Percentiles rank a stretch among this genome's conserved stretches.
These are phyloP conservation scores for Sorex maritimensis DNA, from an alignment of 2,797 vertebrate species.

Conservation along the genomic window DNA sequence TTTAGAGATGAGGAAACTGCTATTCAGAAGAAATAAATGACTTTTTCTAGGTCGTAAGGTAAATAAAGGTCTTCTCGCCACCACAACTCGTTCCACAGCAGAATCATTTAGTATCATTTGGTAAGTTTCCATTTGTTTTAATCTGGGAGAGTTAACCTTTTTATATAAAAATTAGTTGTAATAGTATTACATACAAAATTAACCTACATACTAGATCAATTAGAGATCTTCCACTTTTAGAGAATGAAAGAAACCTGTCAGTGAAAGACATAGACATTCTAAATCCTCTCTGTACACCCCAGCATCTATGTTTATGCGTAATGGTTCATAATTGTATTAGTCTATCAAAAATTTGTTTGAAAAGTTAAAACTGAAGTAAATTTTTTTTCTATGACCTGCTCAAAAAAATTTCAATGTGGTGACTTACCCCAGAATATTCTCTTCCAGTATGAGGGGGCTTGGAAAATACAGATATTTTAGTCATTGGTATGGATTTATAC, in stretches of 20 bases:
- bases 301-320: background rate
- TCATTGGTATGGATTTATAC: too few species aligned
- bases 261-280: background rate
- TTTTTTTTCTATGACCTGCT: too few species aligned
- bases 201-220: background rate
- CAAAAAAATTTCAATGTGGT: too few species aligned
- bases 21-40: background rate
- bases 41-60: background rate
- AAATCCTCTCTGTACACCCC: background rate
- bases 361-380: too few species aligned
- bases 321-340: too few species aligned
- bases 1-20: background rate
- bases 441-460: too few species aligned
- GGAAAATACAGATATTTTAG: too few species aligned
- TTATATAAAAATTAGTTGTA: background rate
- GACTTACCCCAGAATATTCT: too few species aligned
- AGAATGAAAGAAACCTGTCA: background rate
- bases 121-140: background rate
- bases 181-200: background rate
- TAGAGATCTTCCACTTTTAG: background rate
- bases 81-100: background rate
- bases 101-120: background rate
- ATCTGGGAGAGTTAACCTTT: background rate
- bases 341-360: too few species aligned
- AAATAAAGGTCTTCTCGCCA: background rate